Percentiles rank a stretch among this genome's conserved stretches.
Conservation (phyloP, 1,140 invertebrate species). For the Heterodera carotae region DNA sequence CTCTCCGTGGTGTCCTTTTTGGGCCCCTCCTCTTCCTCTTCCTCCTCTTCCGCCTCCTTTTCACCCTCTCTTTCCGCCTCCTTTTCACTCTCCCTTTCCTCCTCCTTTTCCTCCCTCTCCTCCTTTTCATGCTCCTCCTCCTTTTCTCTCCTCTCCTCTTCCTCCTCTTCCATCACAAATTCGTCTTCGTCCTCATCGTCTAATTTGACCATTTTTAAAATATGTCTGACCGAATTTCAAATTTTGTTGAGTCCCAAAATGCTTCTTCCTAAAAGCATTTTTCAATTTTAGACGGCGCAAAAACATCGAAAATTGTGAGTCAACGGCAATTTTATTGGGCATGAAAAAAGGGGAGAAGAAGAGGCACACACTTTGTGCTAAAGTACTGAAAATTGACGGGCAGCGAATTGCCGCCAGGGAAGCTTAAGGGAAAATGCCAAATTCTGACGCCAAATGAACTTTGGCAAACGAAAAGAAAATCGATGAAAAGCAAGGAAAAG, state of each 20-base stretch:
- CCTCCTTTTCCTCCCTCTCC: neutral
- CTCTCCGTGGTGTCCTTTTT: neutral
- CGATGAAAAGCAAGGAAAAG: neutral
- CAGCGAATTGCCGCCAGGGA: neutral
- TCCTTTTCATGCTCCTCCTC: conserved; percentile 13
- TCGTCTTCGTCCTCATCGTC: conserved; percentile 24
- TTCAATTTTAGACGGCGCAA: no score
- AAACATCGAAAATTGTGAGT: neutral
- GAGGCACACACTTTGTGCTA: neutral
- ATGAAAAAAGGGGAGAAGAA: neutral
- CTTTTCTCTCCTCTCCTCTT: conserved; percentile 16
- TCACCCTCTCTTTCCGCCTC: conserved; percentile 14
- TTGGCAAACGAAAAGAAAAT: neutral
- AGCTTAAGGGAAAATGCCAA: neutral
- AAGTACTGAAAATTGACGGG: neutral
- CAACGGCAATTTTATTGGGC: neutral
- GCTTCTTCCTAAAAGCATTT: no score
- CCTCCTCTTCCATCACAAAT: conserved; percentile 18
- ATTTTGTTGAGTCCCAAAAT: no score
- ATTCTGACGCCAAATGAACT: neutral
- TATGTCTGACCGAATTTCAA: neutral
- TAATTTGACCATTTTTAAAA: conserved; percentile 43
- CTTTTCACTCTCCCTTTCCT: neutral
- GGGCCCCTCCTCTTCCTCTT: conserved; percentile 5
- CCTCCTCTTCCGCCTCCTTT: neutral